Evolutionary conservation across 1,140 invertebrate genomes (phyloP).

Genomic region (Anthonomus grandis): DNA sequence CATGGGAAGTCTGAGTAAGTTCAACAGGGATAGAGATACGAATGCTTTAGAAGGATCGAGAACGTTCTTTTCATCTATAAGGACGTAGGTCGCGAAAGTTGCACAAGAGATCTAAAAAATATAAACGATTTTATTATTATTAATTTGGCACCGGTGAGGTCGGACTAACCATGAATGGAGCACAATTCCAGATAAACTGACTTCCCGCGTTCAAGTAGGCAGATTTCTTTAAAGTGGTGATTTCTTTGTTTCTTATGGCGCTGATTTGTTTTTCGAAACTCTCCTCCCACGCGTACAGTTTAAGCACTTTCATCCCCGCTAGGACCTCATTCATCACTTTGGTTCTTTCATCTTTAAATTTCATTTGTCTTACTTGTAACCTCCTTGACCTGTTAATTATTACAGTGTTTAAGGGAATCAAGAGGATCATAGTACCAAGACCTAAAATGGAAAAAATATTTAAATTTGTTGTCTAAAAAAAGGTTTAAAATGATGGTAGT

Average conservation of each 20-base stretch:
- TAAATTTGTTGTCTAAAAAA: no score
- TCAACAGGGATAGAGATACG: conserved; percentile 95
- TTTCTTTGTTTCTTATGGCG: conserved; percentile 78
- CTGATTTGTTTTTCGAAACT: conserved; percentile 82
- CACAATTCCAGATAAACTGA: conserved; percentile 94
- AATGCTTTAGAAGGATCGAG: conserved; percentile 89
- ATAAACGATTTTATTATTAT: conserved; percentile 8
- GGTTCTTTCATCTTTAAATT: conserved; percentile 85
- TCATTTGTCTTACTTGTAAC: conserved; percentile 85
- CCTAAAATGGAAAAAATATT: conserved; percentile 41
- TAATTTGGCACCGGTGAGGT: neutral
- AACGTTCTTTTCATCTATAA: conserved; percentile 76
- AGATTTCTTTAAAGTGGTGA: conserved; percentile 75
- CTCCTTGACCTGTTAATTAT: conserved; percentile 80
- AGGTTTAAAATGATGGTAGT: neutral
- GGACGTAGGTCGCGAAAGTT: conserved; percentile 86
- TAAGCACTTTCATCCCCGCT: conserved; percentile 26
- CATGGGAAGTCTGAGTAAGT: conserved; percentile 92
- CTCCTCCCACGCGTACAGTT: conserved; percentile 48
- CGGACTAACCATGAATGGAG: conserved; percentile 85
- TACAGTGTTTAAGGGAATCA: conserved; percentile 85
- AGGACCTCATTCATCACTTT: conserved; percentile 66
- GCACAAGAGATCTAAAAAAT: conserved; percentile 82
- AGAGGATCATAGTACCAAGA: conserved; percentile 84
- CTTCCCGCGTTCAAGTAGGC: conserved; percentile 85